Conservation (phyloP, 2,113 vertebrate species). For the Oreochromis tanganicae region DNA sequence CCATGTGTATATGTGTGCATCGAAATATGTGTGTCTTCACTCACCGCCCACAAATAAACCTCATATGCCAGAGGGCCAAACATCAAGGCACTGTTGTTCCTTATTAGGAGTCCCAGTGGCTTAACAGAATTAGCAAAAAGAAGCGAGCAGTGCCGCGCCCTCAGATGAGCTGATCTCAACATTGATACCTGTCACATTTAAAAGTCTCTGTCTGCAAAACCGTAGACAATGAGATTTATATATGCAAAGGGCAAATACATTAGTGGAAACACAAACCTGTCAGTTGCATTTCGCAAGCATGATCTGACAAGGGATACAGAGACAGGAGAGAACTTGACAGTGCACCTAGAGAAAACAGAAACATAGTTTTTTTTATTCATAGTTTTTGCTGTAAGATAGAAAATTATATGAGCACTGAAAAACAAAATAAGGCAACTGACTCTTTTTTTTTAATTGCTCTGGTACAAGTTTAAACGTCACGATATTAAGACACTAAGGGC, state of each 20-base stretch:
- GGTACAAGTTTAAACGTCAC: slow-evolving; percentile 10
- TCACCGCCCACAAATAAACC: slow-evolving; percentile 62
- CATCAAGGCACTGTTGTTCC: slow-evolving; percentile 56
- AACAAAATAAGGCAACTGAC: background rate
- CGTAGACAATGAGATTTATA: slow-evolving; percentile 32
- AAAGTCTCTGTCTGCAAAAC: slow-evolving; percentile 10
- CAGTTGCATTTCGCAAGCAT: slow-evolving; percentile 25
- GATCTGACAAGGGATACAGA: slow-evolving; percentile 1
- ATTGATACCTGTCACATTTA: slow-evolving; percentile 56
- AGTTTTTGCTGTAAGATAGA: background rate
- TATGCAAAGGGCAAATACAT: slow-evolving; percentile 47
- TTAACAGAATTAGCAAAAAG: slow-evolving; percentile 55
- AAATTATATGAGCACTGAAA: background rate
- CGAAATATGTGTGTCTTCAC: slow-evolving; percentile 30
- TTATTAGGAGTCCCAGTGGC: slow-evolving; percentile 60
- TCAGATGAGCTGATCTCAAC: slow-evolving; percentile 42
- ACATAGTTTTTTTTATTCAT: background rate
- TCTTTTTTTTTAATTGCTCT: background rate
- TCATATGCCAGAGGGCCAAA: slow-evolving; percentile 57
- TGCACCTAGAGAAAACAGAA: background rate
- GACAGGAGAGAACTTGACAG: background rate
- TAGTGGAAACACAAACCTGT: slow-evolving; percentile 35
- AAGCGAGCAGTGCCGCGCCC: slow-evolving; percentile 2
- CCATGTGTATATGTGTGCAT: slow-evolving; percentile 12
- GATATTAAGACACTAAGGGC: slow-evolving; percentile 27